Base-by-base conservation (phyloP, 2,888 invertebrate genomes). In the Capitulum mitella region DNA sequence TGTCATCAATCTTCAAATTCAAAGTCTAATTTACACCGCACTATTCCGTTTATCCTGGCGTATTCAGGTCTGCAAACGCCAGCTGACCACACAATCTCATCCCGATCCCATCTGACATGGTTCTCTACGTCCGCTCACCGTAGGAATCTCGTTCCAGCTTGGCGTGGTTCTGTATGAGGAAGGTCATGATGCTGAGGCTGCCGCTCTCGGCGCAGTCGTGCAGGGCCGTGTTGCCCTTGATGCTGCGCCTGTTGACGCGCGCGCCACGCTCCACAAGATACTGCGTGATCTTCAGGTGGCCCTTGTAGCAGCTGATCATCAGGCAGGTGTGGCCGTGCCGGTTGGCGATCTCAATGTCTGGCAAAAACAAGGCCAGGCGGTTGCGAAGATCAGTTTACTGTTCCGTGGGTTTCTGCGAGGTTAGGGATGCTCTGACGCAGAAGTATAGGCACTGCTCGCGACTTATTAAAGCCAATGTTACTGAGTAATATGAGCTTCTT, bases 161-260 rank as follows among this genome's bases (percentile, higher is more conserved):
- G 26, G 97, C 98, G 77, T 94, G 95, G 85, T 94, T 90, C 70
- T 91, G 90, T 54, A 98, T 87, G 81, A 98, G 89, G 85, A 97
- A 88, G 87, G 95, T 94, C 84, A 97, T 89, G 84, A 98, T 96
- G 84, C 94, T 94, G 82, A 97, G 87, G 61, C 94, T 95, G 10
- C 98, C 98, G 79, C 95, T 95, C 86, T 98, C 98, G 0, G 97
- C 97, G 85, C 97, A 97, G 85, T 98, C 98, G 87, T 98, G 98
- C 54, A 98, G 86, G n/a, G 98, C 98, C 16, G 98, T 98, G 86
- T 98, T 98, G 46, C 93, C 93, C 86, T 94, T 95, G 22, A 93
- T 92, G 84, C 94, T 94, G 87, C 95, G 95, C 81, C 96, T 90
- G 86, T 98, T 97, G 2, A 97, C 94, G 85, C 95, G 92, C 2